These are phyloP conservation scores for Mixornis gularis DNA, from an alignment of 2,113 vertebrate genomes.

Conservation along the genomic window DNA sequence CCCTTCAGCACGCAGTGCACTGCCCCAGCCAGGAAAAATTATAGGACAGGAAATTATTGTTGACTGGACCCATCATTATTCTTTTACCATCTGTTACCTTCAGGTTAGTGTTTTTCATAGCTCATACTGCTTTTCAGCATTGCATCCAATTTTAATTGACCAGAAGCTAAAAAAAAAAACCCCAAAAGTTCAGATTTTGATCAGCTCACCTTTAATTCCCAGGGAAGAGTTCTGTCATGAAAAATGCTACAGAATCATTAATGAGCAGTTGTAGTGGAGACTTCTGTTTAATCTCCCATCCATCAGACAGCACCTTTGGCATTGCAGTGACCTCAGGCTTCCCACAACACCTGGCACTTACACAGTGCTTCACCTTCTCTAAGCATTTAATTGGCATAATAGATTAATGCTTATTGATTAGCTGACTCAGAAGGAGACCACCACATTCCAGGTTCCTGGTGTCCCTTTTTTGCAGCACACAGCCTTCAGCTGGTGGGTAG, in stretches of 20 bases:
- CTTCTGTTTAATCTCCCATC: slow-evolving; percentile 41
- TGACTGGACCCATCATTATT: slow-evolving; percentile 47
- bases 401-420: slow-evolving; percentile 43
- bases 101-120: slow-evolving; percentile 28
- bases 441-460: neutral
- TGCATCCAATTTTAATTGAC: slow-evolving; percentile 14
- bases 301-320: slow-evolving; percentile 41
- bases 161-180: neutral
- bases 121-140: neutral
- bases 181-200: neutral
- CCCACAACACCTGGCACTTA: slow-evolving; percentile 41
- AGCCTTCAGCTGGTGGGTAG: neutral
- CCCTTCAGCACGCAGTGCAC: neutral
- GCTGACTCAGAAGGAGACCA: slow-evolving; percentile 5
- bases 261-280: slow-evolving; percentile 17
- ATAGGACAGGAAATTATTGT: slow-evolving; percentile 53
- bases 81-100: slow-evolving; percentile 54
- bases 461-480: neutral
- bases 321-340: slow-evolving; percentile 3
- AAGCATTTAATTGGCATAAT: slow-evolving; percentile 49
- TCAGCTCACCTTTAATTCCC: slow-evolving; percentile 41
- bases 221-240: slow-evolving; percentile 12
- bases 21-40: slow-evolving; percentile 23
- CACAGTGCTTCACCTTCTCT: slow-evolving; percentile 5
- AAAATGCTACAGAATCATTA: slow-evolving; percentile 46